Base-by-base conservation (phyloP, 2,113 vertebrate genomes). In the Nycticorax nycticorax region DNA sequence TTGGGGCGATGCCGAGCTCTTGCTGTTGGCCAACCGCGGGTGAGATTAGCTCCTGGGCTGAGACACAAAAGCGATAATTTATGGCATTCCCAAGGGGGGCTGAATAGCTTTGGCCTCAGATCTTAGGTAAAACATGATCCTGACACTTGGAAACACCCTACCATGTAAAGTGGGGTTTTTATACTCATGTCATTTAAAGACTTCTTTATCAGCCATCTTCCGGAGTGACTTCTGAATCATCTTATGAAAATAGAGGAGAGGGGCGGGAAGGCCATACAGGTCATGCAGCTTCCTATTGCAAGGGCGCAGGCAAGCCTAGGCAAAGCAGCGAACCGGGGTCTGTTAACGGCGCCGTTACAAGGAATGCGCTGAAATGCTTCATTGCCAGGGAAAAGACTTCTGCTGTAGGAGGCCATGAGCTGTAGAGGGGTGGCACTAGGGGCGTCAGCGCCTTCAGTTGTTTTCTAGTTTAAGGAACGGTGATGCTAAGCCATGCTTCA, bases 401-500 rank as follows among this genome's bases (percentile, higher is more conserved):
- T 63, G 45, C 35, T 2, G 1, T 18, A 33, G 57, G 66, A 53
- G 55, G 19, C 19, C 60, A 37, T 9, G 39, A 53, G 21, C 37
- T 59, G 10, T 22, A n/a, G n/a, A 66, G 56, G 9, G 28, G 14
- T 57, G 24, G 52, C 41, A 5, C 0, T 1, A 50, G 41, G 57
- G 13, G 10, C 43, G 10, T 28, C 32, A 16, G 3, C 1, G 1
- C 7, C 1, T 43, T 53, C 6, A 16, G 56, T 72, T 56, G 6
- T 55, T 66, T 78, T 53, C n/a, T 39, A 41, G 11, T 9, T 50
- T n/a, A 45, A 63, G 24, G 48, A 71, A 15, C 26, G 19, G 14
- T 14, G 55, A 84, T 48, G 32, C 55, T 33, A 19, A 60, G 33
- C 30, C 48, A 17, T 2, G 2, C 53, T 67, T 60, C 15, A 19